Conservation (phyloP, 2,113 vertebrate species). For the Gobiocypris rarus region DNA sequence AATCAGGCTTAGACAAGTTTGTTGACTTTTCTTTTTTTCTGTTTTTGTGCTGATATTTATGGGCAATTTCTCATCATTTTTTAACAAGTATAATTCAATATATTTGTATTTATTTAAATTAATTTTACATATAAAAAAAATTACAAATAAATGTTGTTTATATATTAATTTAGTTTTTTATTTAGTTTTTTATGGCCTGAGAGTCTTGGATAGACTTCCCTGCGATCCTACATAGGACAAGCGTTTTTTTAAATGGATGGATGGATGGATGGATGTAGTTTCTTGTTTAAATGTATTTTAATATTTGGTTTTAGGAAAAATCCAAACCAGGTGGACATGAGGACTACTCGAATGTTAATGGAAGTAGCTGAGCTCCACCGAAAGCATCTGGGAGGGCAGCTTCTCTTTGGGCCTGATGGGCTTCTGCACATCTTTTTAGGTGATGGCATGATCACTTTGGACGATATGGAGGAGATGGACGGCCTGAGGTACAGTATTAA, state of each 20-base stretch:
- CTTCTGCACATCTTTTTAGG: constrained; percentile 94
- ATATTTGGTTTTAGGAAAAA: constrained; percentile 83
- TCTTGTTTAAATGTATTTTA: background rate
- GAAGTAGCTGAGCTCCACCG: constrained; percentile 97
- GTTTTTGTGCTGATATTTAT: background rate
- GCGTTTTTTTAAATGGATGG: background rate
- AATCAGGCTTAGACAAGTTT: background rate
- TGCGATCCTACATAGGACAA: background rate
- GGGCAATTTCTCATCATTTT: background rate
- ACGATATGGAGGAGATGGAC: constrained; percentile 99
- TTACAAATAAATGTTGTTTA: no score
- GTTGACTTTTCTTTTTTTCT: background rate
- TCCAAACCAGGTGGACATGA: constrained; percentile 89
- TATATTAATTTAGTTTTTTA: background rate
- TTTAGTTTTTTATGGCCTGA: background rate
- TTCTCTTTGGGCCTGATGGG: constrained; percentile 90
- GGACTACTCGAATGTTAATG: constrained; percentile 89
- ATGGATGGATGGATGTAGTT: background rate
- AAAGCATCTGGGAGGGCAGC: constrained; percentile 94
- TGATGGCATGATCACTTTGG: constrained; percentile 98
- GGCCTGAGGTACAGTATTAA: constrained; percentile 86
- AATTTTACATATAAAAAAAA: no score
- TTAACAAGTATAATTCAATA: background rate
- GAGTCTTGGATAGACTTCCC: background rate
- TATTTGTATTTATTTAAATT: no score